Conservation (phyloP, 92 coral and sea anemone species). For the Porites lobata region DNA sequence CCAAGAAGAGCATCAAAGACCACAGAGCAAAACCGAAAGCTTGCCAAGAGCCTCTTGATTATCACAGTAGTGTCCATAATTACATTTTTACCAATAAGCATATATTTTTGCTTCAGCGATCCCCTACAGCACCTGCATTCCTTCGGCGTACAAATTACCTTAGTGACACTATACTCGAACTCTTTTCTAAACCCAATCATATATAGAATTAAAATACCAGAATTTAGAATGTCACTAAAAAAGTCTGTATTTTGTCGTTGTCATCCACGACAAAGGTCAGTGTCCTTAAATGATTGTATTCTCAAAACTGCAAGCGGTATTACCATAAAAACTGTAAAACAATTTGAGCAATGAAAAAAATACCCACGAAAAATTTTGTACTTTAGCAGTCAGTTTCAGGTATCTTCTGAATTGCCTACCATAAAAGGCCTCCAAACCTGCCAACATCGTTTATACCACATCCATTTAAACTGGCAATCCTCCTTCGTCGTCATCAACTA, state of each 20-base stretch:
- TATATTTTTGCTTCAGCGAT: not conserved
- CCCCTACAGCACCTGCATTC: not conserved
- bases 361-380: too few species aligned
- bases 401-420: too few species aligned
- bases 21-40: too few species aligned
- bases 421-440: too few species aligned
- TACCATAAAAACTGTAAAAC: not conserved
- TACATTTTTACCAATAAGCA: too few species aligned
- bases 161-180: conserved; percentile 7
- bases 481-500: too few species aligned
- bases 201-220: conserved; percentile 21
- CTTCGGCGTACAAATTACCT: not conserved
- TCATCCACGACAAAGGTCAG: not conserved
- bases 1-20: too few species aligned
- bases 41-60: too few species aligned
- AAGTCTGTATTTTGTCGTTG: not conserved
- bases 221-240: not conserved
- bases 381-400: too few species aligned
- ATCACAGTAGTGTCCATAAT: too few species aligned
- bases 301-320: not conserved
- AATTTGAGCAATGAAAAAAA: not conserved
- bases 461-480: too few species aligned
- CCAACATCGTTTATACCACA: too few species aligned
- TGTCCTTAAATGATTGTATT: not conserved
- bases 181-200: conserved; percentile 30